Conservation (phyloP, 2,888 invertebrate genomes). For the Pristionchus fissidentatus region DNA sequence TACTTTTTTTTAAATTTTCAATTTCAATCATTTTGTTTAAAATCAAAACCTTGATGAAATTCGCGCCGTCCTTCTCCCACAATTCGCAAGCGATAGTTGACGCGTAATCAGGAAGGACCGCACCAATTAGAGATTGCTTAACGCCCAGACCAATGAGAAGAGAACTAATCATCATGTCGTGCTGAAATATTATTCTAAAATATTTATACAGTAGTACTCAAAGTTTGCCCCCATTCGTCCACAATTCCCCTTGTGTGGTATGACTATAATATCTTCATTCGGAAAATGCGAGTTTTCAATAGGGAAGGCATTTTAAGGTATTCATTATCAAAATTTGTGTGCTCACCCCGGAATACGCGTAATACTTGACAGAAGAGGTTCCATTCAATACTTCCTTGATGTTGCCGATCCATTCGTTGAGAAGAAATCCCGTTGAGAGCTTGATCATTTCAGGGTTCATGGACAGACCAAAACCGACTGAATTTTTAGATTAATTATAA, state of each 20-base stretch:
- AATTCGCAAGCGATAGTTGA: background rate
- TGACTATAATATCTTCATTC: too few relatives aligned
- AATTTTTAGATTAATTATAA: too few relatives aligned
- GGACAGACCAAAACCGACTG: constrained; percentile 50
- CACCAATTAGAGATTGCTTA: background rate
- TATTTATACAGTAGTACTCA: background rate
- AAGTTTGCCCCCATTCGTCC: too few relatives aligned
- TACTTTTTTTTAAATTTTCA: too few relatives aligned
- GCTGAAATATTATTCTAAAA: background rate
- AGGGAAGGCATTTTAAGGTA: too few relatives aligned
- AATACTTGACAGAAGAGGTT: background rate
- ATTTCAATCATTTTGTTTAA: background rate
- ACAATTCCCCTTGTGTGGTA: too few relatives aligned
- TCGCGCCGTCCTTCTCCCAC: background rate
- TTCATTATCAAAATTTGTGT: too few relatives aligned
- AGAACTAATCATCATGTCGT: background rate
- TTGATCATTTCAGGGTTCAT: constrained; percentile 43
- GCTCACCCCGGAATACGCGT: constrained; percentile 49
- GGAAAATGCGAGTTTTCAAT: too few relatives aligned
- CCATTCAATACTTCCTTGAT: constrained; percentile 24
- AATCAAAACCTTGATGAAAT: background rate
- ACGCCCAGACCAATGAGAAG: background rate
- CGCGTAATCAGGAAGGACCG: background rate
- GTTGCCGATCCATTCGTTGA: constrained; percentile 50
- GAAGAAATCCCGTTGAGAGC: constrained; percentile 46